Evolutionary conservation across 2,797 vertebrate species (phyloP).

Genomic region (Eulemur mongoz): DNA sequence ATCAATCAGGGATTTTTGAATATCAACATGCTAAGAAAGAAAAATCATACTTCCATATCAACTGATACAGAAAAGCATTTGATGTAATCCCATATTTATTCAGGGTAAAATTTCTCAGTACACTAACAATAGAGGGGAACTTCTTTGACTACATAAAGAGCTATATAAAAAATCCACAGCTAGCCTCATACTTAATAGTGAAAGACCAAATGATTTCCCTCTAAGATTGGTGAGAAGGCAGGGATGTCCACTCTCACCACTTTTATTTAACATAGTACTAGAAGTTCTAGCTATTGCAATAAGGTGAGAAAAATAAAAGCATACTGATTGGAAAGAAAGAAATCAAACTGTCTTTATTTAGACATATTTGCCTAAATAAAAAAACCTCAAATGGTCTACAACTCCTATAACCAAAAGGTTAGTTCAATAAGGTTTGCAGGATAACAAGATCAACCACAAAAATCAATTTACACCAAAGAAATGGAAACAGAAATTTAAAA

Average conservation of each 20-base stretch:
- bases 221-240: not conserved
- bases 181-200: not conserved
- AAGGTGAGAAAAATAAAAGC: not conserved
- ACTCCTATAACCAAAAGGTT: not conserved
- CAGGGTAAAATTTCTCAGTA: not conserved
- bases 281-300: not conserved
- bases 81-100: not conserved
- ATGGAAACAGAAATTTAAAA: constrained; percentile 30
- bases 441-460: too few relatives aligned
- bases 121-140: not conserved
- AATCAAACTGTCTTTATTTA: not conserved
- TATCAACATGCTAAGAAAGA: not conserved
- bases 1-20: not conserved
- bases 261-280: not conserved
- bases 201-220: not conserved
- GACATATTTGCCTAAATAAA: not conserved
- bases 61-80: not conserved
- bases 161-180: not conserved
- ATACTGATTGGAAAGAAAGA: not conserved
- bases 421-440: not conserved
- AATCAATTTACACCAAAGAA: not conserved
- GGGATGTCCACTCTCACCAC: not conserved
- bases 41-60: not conserved
- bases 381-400: constrained; percentile 5
- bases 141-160: not conserved